Base-by-base conservation (phyloP, 2,797 vertebrate species). In the Brotula barbata region DNA sequence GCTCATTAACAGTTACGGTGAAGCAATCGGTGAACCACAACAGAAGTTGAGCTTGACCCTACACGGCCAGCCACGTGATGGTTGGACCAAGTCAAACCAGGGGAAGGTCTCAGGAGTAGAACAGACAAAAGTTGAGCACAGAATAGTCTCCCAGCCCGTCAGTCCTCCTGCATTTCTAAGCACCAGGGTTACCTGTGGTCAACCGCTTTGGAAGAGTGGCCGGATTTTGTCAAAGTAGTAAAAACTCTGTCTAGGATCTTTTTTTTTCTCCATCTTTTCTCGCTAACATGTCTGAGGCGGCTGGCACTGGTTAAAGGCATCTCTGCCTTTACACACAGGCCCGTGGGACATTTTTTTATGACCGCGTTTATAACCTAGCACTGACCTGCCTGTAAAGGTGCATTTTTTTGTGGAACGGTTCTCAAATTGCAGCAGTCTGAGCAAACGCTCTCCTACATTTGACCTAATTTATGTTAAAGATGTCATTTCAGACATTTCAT, bases 251-350 rank as follows among this genome's bases (percentile, higher is more conserved):
- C 51, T 21, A 53, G 20, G 52, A 45, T 60, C 42, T 58, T 39
- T 46, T 50, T 68, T 12, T 44, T 65, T 46, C 46, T 47, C 19
- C 64, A 31, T 47, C 53, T 41, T 70, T 34, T 37, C 20, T 55
- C 34, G 75, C 36, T 68, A 59, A 66, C 44, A 64, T 64, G 37
- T 71, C 64, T 45, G 22, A 36, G 50, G 61, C 8, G 14, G 57
- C 65, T 82, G 75, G 72, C 63, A 22, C 60, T 73, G 51, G 54
- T 85, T 80, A 81, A 68, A 73, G 15, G 48, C 43, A 53, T 73
- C 74, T 78, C 47, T 75, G 21, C 53, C 59, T 52, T 75, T 78
- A 39, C 64, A 6, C 52, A 67, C 1, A 23, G 61, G 64, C 37
- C 54, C 47, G 60, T 67, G 57, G 62, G 73, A 48, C 17, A 67